Percentiles rank a stretch among this genome's conserved stretches.
Conservation (phyloP, 2,888 invertebrate genomes). For the Geotrupes spiniger region DNA sequence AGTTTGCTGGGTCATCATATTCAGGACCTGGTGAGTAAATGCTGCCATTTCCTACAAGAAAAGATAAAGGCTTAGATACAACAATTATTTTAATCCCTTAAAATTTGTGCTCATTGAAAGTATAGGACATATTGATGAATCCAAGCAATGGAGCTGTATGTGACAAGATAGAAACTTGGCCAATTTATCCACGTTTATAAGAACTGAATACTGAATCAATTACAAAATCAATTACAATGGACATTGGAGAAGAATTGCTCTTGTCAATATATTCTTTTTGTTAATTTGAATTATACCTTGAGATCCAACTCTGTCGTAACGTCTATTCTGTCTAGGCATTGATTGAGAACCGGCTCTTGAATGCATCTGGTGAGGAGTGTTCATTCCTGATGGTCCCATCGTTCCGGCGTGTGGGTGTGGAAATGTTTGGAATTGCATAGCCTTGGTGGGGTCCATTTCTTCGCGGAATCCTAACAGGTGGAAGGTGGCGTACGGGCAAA, state of each 20-base stretch:
- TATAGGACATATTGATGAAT: too few relatives aligned
- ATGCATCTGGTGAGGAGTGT: constrained; percentile 65
- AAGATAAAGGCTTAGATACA: background rate
- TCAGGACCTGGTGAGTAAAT: constrained; percentile 82
- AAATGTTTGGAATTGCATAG: constrained; percentile 86
- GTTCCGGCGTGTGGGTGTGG: constrained; percentile 83
- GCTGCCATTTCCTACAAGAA: constrained; percentile 65
- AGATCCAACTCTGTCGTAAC: constrained; percentile 49
- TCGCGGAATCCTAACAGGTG: constrained; percentile 92
- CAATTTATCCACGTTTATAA: too few relatives aligned
- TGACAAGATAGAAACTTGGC: too few relatives aligned
- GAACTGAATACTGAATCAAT: too few relatives aligned
- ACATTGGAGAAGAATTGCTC: background rate
- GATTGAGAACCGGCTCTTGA: constrained; percentile 87
- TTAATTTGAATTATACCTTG: constrained; percentile 39
- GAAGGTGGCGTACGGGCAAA: constrained; percentile 96
- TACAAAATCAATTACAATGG: too few relatives aligned
- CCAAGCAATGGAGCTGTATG: too few relatives aligned
- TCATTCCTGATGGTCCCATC: constrained; percentile 74
- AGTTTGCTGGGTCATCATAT: constrained; percentile 91
- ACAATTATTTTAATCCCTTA: background rate
- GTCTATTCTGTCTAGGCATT: constrained; percentile 62
- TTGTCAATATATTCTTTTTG: too few relatives aligned
- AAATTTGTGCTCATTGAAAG: background rate
- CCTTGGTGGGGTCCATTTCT: constrained; percentile 92